These are phyloP conservation scores for Ascaphus truei DNA, from an alignment of 2,113 vertebrate species.

Conservation along the genomic window DNA sequence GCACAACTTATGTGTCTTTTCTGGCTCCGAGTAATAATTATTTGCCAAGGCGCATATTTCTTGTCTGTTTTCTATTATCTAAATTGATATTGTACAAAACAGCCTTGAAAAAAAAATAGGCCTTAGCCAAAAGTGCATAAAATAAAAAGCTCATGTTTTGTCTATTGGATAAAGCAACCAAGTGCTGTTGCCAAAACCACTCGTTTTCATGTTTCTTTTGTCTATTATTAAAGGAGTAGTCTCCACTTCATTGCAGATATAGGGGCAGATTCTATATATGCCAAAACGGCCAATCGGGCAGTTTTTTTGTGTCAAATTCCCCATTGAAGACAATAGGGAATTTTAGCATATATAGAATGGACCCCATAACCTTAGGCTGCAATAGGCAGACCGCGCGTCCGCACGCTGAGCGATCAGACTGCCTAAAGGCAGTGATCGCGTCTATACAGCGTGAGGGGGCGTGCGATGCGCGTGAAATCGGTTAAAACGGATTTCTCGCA, in stretches of 20 bases:
- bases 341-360: too few relatives aligned
- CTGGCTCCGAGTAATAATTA: neutral
- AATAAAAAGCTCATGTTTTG: slow-evolving; percentile 25
- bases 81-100: slow-evolving; percentile 25
- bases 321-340: too few relatives aligned
- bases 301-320: too few relatives aligned
- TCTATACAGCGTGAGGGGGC: too few relatives aligned
- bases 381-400: too few relatives aligned
- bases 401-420: too few relatives aligned
- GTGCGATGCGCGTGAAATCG: too few relatives aligned
- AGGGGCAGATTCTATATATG: too few relatives aligned
- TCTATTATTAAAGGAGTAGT: neutral
- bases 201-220: slow-evolving; percentile 23
- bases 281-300: too few relatives aligned
- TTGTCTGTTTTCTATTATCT: slow-evolving; percentile 29
- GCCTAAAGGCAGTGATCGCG: too few relatives aligned
- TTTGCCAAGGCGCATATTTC: slow-evolving; percentile 22
- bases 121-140: slow-evolving; percentile 6
- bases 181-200: neutral
- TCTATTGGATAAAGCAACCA: slow-evolving; percentile 18
- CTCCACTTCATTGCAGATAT: slow-evolving; percentile 4
- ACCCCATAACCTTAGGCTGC: too few relatives aligned
- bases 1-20: slow-evolving; percentile 24
- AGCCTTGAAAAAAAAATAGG: slow-evolving; percentile 14
- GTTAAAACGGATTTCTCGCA: too few relatives aligned